Evolutionary conservation across 2,888 invertebrate species (phyloP), one percentile per base, ranked within the genome.

Genomic region (Palloptera scutellata): DNA sequence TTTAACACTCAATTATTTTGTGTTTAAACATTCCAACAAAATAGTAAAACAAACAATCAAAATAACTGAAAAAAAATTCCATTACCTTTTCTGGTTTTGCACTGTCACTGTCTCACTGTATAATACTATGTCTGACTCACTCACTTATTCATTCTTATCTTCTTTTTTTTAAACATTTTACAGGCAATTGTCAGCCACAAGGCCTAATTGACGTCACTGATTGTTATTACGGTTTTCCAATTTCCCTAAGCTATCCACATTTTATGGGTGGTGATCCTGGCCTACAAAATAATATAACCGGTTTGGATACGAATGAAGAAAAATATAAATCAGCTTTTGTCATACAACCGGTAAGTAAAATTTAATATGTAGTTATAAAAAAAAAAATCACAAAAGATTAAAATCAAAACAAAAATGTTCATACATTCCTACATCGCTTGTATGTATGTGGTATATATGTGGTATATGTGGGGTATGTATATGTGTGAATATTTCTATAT

Each of bases 161-260:
- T 12, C 54, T 42, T 15, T 63, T 61, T 63, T 63, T 57, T 63
- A 20, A 59, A 64, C 65, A 57, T 68, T 74, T 82, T 75, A 11
- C 82, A 88, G 88, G 87, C 20, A 86, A 87, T 70, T 95, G 95
- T 78, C 86, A 94, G 15, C 91, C 91, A 3, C 84, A 87, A 45
- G 96, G 96, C 8, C 83, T 95, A 2, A 87, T 94, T 40, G 95
- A 96, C 79, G 94, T 96, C 48, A 89, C 91, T 0, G 91, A 91
- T 62, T 96, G 96, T 78, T 95, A 95, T 85, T 95, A 95, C 78
- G 95, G 95, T 0, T 95, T 95, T 81, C 96, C 96, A 0, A 94
- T 96, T 55, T 92, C 94, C 0, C 86, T 95, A 8, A 95, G 95
- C 52, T 94, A 92, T 83, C 96, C 96, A 0, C 96, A 96, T 82